Evolutionary conservation across 2,888 invertebrate genomes (phyloP), one percentile per base, ranked within the genome.

Genomic region (Eutolmus rufibarbis): DNA sequence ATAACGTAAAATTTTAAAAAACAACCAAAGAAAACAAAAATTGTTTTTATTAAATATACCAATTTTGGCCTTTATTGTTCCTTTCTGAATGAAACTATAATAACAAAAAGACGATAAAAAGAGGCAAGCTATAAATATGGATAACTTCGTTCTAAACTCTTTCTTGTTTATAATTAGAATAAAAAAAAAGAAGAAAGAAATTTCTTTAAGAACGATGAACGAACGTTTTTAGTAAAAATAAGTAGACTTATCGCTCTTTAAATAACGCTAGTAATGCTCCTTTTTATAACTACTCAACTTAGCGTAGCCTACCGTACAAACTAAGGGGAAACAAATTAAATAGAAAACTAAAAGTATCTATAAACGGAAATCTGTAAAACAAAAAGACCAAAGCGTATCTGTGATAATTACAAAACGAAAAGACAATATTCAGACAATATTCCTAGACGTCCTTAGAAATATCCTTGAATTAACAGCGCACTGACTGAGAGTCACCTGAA

Each of bases 121-220:
- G 40, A 43, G 85, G 85, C 85, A 85, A 85, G 85, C 85, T 85
- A 85, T 85, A 85, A 85, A 85, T 85, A 85, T 46, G 85, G 85
- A 85, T 74, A 74, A 85, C 74, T 85, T 85, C 85, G 85, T 85
- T 85, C 85, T 28, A 46, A 31, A 74, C 31, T 85, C 16, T 74
- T 66, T 19, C 19, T 37, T 2, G 34, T 76, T 76, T 76, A 37
- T 34, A n/a, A 28, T 85, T 74, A 40, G 12, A 74, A 74, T 85
- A 46, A 79, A 46, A 79, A 46, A 40, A 40, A 56, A 82, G 12
- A 82, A 23, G 4, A 31, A 31, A 31, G 12, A 23, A 57, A 7
- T 57, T n/a, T 57, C 23, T 23, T 43, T 40, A 85, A 85, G 85
- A 85, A 85, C 85, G 85, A 85, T 43, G n/a, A n/a, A 66, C 28